Conservation (phyloP, 2,797 vertebrate genomes). For the Anguilla megastoma region DNA sequence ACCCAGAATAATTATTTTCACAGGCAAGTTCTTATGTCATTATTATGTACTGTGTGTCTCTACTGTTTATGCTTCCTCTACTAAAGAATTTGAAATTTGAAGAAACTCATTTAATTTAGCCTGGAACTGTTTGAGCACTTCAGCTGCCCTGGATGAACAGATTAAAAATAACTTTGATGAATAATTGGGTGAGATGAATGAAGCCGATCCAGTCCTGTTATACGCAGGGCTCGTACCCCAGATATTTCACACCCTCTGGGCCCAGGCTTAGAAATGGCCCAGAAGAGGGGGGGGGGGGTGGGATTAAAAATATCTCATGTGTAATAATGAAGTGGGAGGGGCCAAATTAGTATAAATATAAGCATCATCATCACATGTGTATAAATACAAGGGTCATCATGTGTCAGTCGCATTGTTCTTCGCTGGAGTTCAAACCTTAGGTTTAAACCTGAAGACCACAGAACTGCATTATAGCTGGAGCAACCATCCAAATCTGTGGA, state of each 20-base stretch:
- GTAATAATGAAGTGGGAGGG: background rate
- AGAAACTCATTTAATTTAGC: background rate
- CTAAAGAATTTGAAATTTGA: background rate
- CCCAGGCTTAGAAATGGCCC: background rate
- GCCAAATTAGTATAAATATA: background rate
- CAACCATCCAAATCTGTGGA: no score
- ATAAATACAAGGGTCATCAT: background rate
- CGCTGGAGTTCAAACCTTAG: no score
- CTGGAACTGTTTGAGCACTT: background rate
- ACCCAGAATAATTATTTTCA: background rate
- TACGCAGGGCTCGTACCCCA: background rate
- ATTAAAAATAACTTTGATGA: background rate
- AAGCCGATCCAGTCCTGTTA: background rate
- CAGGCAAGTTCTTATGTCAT: no score
- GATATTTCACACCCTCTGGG: background rate
- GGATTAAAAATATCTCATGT: background rate
- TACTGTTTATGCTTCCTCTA: no score
- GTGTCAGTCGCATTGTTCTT: no score
- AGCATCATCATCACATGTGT: background rate
- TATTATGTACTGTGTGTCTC: no score
- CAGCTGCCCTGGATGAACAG: background rate
- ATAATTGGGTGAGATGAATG: background rate
- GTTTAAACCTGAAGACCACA: no score
- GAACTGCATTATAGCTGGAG: no score
- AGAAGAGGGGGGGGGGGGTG: background rate